Percentiles rank a stretch among this genome's conserved stretches.
phyloP scores from a whole-genome alignment of 2,113 vertebrate species.

The Hippopotamus amphibius region DNA sequence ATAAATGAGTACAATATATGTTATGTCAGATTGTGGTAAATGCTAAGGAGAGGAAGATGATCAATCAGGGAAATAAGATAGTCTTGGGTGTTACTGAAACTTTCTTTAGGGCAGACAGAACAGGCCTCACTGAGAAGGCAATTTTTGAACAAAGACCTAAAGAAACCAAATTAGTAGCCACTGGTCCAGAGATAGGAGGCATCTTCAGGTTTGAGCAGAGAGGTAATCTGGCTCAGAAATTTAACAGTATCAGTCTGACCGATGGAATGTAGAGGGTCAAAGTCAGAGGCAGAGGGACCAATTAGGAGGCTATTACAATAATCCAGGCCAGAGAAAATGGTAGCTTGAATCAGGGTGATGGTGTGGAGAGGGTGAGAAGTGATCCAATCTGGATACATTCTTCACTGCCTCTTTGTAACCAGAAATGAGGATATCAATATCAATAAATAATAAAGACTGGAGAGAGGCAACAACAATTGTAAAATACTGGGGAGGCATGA shows the following conservation, averaged over 20 bases:
- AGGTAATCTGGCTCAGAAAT: not conserved
- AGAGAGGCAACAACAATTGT: not conserved
- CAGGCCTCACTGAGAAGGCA: not conserved
- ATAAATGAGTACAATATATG: conserved; percentile 18
- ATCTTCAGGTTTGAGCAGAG: not conserved
- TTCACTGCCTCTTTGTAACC: not conserved
- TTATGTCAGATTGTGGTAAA: conserved; percentile 32
- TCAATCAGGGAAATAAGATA: not conserved
- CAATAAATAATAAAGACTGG: not conserved
- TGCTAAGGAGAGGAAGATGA: conserved; percentile 16
- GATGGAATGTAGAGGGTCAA: not conserved
- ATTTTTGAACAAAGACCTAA: conserved; percentile 38
- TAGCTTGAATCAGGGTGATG: not conserved
- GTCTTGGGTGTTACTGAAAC: not conserved
- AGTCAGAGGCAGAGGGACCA: not conserved
- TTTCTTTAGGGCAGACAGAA: not conserved
- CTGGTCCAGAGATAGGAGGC: not conserved
- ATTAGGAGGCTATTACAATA: not conserved
- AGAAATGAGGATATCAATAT: not conserved
- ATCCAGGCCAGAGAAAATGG: not conserved
- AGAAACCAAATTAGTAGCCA: not conserved
- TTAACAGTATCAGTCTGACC: not conserved
- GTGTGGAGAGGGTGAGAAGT: not conserved
- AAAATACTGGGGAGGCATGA: not conserved
- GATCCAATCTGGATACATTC: not conserved